These are phyloP conservation scores for Pentamera pediparva DNA, from an alignment of 53 echinoderm and acorn worm genomes.

Conservation along the genomic window DNA sequence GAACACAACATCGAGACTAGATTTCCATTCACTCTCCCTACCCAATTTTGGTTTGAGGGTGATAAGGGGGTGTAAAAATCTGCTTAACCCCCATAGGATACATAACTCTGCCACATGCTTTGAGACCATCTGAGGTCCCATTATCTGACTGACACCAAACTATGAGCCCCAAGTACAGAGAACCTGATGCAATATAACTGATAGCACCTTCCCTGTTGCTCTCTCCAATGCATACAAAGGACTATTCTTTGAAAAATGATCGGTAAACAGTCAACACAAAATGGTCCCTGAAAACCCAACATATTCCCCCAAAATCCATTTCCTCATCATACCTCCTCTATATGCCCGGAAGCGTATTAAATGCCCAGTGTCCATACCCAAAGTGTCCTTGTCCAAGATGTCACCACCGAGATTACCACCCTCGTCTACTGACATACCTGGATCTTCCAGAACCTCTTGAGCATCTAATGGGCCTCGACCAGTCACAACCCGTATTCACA, in stretches of 20 bases:
- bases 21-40: conserved; percentile 51
- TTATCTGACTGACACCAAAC: conserved; percentile 35
- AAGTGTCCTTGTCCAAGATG: no score
- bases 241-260: conserved; percentile 26
- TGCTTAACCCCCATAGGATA: conserved; percentile 38
- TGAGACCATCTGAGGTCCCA: conserved; percentile 49
- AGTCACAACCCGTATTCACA: no score
- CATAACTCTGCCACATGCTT: conserved; percentile 32
- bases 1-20: conserved; percentile 51
- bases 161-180: conserved; percentile 48
- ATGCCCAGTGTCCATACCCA: no score
- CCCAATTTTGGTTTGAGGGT: conserved; percentile 58
- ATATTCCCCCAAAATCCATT: conserved; percentile 40
- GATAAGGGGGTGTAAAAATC: conserved; percentile 49
- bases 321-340: conserved; percentile 49
- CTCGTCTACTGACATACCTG: no score
- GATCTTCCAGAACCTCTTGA: no score
- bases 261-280: conserved; percentile 16
- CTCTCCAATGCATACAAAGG: conserved; percentile 32
- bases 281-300: conserved; percentile 14
- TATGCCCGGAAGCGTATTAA: no score
- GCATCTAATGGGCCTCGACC: no score
- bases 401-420: no score
- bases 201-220: conserved; percentile 36
- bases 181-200: conserved; percentile 33